A percentile compares a stretch with the other conserved stretches of the same genome.
Conservation (phyloP, 2,797 vertebrate genomes). For the Acestrorhynchus altus region DNA sequence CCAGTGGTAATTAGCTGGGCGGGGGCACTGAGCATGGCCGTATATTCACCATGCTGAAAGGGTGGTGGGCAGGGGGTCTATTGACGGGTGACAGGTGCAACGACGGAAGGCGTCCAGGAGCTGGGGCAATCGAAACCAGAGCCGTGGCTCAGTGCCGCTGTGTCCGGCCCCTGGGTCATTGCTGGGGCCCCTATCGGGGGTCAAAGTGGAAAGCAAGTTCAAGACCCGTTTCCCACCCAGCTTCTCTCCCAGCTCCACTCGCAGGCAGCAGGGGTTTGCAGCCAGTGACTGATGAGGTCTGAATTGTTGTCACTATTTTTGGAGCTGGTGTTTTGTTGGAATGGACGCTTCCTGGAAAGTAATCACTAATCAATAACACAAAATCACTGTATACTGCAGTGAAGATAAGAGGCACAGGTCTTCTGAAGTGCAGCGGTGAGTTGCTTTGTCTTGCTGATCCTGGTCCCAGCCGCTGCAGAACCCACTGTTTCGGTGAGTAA, state of each 20-base stretch:
- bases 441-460: slow-evolving; percentile 78
- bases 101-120: slow-evolving; percentile 77
- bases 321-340: background rate
- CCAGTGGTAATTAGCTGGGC: slow-evolving; percentile 82
- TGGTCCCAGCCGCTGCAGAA: slow-evolving; percentile 81
- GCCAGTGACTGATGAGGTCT: background rate
- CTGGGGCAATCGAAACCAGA: slow-evolving; percentile 78
- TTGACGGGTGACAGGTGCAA: slow-evolving; percentile 90
- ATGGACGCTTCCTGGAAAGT: background rate
- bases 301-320: background rate
- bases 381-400: background rate
- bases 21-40: slow-evolving; percentile 80
- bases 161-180: slow-evolving; percentile 66
- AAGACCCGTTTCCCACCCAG: slow-evolving; percentile 64
- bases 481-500: slow-evolving; percentile 79
- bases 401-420: background rate
- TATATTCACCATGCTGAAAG: slow-evolving; percentile 93
- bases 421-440: too few species aligned
- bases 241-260: slow-evolving; percentile 33
- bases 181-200: slow-evolving; percentile 68
- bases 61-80: slow-evolving; percentile 84
- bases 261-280: background rate
- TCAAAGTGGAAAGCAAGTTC: slow-evolving; percentile 69
- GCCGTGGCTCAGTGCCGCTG: slow-evolving; percentile 68
- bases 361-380: background rate